phyloP scores from a whole-genome alignment of 2,888 invertebrate genomes.

The Alloplasta piceator region DNA sequence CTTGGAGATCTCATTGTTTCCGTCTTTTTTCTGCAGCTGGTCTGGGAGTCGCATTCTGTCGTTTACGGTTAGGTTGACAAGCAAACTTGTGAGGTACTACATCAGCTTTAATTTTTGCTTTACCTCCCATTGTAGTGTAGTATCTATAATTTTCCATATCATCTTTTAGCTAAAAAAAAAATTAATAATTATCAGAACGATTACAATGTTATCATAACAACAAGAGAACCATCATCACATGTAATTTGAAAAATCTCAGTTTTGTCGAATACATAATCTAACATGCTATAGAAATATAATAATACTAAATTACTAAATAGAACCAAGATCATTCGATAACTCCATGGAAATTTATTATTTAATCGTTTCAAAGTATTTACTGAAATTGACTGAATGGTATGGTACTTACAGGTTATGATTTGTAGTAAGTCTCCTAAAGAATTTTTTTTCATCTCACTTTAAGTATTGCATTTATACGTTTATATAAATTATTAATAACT shows the following conservation, averaged over 20 bases:
- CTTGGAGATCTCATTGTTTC: neutral
- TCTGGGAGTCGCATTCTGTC: too few relatives aligned
- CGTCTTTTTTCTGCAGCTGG: too few relatives aligned
- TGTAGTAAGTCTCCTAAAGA: neutral
- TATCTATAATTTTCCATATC: neutral
- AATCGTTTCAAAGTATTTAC: neutral
- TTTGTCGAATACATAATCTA: too few relatives aligned
- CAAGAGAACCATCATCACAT: too few relatives aligned
- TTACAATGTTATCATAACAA: too few relatives aligned
- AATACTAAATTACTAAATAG: too few relatives aligned
- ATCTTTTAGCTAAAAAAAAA: neutral
- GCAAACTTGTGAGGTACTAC: neutral
- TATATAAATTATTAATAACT: neutral
- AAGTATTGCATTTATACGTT: neutral
- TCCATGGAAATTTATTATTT: neutral
- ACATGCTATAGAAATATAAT: too few relatives aligned
- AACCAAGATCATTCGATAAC: neutral
- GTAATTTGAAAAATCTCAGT: too few relatives aligned
- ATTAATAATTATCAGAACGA: constrained; percentile 1
- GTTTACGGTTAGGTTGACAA: neutral
- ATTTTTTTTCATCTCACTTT: neutral
- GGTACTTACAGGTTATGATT: neutral
- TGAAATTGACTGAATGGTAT: too few relatives aligned
- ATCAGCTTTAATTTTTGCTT: neutral
- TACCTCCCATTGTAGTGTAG: neutral